A percentile compares a stretch with the other conserved stretches of the same genome.
Conservation (phyloP, 2,888 invertebrate genomes). For the Cosmia trapezina region DNA sequence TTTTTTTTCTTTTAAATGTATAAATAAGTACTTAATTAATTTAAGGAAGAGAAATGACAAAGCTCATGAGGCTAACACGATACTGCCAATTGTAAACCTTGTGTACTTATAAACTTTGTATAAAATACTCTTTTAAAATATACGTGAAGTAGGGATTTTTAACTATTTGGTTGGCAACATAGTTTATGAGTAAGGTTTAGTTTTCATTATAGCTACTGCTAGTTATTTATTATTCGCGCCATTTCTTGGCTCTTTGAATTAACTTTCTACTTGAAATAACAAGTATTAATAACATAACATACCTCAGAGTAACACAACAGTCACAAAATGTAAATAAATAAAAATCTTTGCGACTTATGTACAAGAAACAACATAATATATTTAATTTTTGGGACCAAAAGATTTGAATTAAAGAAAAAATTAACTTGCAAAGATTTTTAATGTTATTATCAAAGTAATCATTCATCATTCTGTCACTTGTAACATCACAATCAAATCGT, state of each 20-base stretch:
- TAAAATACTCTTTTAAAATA: conserved; percentile 65
- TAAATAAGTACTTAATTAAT: conserved; percentile 78
- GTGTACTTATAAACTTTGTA: conserved; percentile 63
- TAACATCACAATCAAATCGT: conserved; percentile 24
- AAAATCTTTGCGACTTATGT: conserved; percentile 68
- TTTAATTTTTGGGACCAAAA: conserved; percentile 56
- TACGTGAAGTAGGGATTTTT: conserved; percentile 48
- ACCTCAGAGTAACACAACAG: conserved; percentile 57
- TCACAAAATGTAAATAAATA: conserved; percentile 65
- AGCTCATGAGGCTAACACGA: conserved; percentile 84
- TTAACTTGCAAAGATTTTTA: conserved; percentile 68
- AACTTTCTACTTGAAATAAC: conserved; percentile 55
- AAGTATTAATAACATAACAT: conserved; percentile 58
- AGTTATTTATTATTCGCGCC: conserved; percentile 57
- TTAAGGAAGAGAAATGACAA: conserved; percentile 82
- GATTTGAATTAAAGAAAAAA: conserved; percentile 31
- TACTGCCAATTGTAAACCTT: conserved; percentile 65
- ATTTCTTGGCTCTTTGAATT: conserved; percentile 38
- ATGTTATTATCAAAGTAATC: conserved; percentile 61
- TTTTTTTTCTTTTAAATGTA: conserved; percentile 73
- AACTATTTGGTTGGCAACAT: conserved; percentile 56
- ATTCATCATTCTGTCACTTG: conserved; percentile 34
- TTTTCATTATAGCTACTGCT: conserved; percentile 44
- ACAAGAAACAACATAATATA: conserved; percentile 29
- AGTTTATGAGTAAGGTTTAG: conserved; percentile 57